Base-by-base conservation (phyloP, 53 echinoderm and acorn worm genomes). In the Crossaster papposus region DNA sequence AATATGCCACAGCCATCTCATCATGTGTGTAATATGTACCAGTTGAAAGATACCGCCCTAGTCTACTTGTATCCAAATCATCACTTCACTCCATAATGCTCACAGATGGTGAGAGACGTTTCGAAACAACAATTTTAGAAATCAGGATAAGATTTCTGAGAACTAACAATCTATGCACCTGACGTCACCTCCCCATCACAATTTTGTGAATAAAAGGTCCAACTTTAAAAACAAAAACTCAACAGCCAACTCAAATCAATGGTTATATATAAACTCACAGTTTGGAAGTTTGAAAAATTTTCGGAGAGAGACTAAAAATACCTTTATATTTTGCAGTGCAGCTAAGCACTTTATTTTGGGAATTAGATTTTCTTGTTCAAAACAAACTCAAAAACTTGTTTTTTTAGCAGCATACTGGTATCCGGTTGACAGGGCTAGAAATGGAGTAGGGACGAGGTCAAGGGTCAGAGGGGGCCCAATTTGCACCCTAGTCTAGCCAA, bases 401-500 rank as follows among this genome's bases (percentile, higher is more conserved):
- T 7, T 64, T 22, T 22, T 23, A n/a, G 24, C 24, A 68, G 10
- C 24, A 68, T 68, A n/a, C 68, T 68, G 68, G 68, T 28, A 68
- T 68, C 68, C 11, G 68, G 68, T 68, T 1, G 2, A 12, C 11
- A n/a, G 68, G 68, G 28, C 17, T 3, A 28, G 68, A 28, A 28
- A 18, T 12, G 65, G 26, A 37, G n/a, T 28, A 22, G n/a, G 37
- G 51, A 51, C 34, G 22, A 28, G 38, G 82, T 37, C n/a, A 22
- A 3, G 36, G 33, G 22, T 36, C 23, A 23, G 30, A 54, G 35
- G 64, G 63, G 35, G 64, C 33, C 81, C 36, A 82, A 65, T 82
- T 82, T 64, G 68, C 26, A 17, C n/a, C 14, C 82, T 36, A 20
- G 65, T 82, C 70, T 38, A 68, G 82, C 38, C 38, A 37, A 65